These are phyloP conservation scores for Stenolophus ochropezus DNA, from an alignment of 2,888 invertebrate species.

Conservation along the genomic window DNA sequence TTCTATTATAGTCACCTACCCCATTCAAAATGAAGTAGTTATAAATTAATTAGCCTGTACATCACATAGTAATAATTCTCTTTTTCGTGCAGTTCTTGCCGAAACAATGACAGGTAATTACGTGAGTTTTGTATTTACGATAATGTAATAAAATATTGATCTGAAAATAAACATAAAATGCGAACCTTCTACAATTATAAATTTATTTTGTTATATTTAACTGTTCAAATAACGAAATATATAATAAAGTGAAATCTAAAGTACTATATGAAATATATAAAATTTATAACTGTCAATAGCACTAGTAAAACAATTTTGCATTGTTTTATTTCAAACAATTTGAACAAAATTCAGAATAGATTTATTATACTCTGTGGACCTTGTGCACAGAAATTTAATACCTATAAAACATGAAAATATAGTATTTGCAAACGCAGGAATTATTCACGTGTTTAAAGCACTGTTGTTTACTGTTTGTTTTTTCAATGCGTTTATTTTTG, in stretches of 20 bases:
- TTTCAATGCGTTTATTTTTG: not conserved
- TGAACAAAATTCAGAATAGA: not conserved
- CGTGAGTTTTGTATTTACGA: no score
- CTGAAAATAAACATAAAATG: no score
- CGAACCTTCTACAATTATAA: no score
- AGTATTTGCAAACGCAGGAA: not conserved
- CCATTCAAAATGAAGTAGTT: no score
- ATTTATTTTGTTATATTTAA: no score
- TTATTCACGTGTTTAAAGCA: slow-evolving; percentile 14
- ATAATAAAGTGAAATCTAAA: not conserved
- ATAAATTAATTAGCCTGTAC: no score
- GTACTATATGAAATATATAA: not conserved
- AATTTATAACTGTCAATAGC: not conserved
- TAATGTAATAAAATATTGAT: no score
- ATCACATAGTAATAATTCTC: no score
- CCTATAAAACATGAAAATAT: not conserved
- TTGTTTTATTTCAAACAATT: not conserved
- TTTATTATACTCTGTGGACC: not conserved
- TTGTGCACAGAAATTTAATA: slow-evolving; percentile 28
- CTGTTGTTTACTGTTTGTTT: not conserved
- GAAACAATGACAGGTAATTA: no score
- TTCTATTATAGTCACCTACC: no score
- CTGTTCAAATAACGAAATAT: no score
- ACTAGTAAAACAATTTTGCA: not conserved
- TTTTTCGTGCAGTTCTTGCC: no score